A percentile compares a stretch with the other conserved stretches of the same genome.
phyloP scores from a whole-genome alignment of 2,113 vertebrate species.

The Stomatorhinus ivindoensis region DNA sequence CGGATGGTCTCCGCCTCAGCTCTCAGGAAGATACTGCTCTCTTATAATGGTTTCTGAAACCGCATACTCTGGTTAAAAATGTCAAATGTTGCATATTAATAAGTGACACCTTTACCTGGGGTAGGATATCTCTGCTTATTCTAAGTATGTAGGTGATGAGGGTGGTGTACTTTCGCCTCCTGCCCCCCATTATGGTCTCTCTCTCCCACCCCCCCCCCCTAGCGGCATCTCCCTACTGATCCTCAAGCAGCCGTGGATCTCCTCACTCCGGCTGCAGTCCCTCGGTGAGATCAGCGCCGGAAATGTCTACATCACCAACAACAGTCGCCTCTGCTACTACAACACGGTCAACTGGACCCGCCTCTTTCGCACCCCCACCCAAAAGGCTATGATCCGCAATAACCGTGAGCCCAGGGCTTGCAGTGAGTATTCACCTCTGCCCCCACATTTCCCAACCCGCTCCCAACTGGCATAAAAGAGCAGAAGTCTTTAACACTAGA shows the following conservation, averaged over 20 bases:
- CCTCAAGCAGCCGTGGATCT: conserved; percentile 88
- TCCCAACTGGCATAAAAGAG: background rate
- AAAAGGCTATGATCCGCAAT: conserved; percentile 80
- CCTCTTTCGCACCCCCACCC: conserved; percentile 76
- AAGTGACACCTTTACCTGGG: background rate
- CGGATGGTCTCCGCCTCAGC: background rate
- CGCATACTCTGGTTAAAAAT: background rate
- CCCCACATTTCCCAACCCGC: background rate
- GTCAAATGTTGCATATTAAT: background rate
- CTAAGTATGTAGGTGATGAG: background rate
- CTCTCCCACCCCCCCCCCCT: conserved; percentile 10
- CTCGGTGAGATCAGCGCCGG: conserved; percentile 92
- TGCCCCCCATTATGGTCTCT: background rate
- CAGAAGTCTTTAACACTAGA: background rate
- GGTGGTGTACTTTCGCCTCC: background rate
- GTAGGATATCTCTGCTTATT: background rate
- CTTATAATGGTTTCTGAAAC: background rate
- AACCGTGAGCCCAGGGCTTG: conserved; percentile 84
- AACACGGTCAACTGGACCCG: conserved; percentile 93
- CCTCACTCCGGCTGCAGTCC: conserved; percentile 87
- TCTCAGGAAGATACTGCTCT: background rate
- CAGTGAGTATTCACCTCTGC: conserved; percentile 65
- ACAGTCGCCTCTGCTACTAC: conserved; percentile 90
- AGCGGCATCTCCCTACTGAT: conserved; percentile 95
- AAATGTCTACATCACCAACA: conserved; percentile 92